Evolutionary conservation across 2,888 invertebrate genomes (phyloP), one percentile per base, ranked within the genome.

Genomic region (Stenodema calcarata): DNA sequence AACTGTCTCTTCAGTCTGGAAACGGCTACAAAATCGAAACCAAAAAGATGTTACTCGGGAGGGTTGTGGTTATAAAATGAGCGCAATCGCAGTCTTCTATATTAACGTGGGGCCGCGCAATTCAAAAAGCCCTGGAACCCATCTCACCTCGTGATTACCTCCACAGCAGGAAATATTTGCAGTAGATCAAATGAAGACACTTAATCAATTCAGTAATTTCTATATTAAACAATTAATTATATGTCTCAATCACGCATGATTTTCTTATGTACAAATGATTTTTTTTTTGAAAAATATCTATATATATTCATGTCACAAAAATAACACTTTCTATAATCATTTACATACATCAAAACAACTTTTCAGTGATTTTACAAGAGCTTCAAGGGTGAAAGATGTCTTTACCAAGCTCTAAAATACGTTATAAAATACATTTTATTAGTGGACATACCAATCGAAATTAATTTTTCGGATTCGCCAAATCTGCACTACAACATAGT

Each of bases 201-300:
- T 0, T 27, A 11, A 23, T 11, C 62, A 62, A 62, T 62, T 62
- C 62, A 23, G 62, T 62, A 62, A 23, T 62, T 62, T 23, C 62
- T 62, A 62, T 62, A 62, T 23, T 62, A 23, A 62, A 62, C 62
- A 62, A 62, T 62, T 9, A 47, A 12, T 47, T 62, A 62, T 62
- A 27, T 12, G 7, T 62, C 62, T 62, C 62, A 62, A 62, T 75
- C 14, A 75, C 27, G 27, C 75, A 42, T 35, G 12, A 18, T 42
- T 35, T 28, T 28, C 23, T 75, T 75, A 35, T 23, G 42, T 80
- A 80, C 80, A 82, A 82, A 82, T 78, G 41, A 78, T 44, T 73
- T 78, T 44, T 42, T 23, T 44, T 78, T 78, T 78, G 62, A 78
- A 78, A 78, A 78, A 78, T 78, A 78, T 78, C 78, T 78, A 76